A percentile compares a stretch with the other conserved stretches of the same genome.
These are phyloP conservation scores for Coelopa frigida DNA, from an alignment of 1,140 invertebrate species.

Conservation along the genomic window DNA sequence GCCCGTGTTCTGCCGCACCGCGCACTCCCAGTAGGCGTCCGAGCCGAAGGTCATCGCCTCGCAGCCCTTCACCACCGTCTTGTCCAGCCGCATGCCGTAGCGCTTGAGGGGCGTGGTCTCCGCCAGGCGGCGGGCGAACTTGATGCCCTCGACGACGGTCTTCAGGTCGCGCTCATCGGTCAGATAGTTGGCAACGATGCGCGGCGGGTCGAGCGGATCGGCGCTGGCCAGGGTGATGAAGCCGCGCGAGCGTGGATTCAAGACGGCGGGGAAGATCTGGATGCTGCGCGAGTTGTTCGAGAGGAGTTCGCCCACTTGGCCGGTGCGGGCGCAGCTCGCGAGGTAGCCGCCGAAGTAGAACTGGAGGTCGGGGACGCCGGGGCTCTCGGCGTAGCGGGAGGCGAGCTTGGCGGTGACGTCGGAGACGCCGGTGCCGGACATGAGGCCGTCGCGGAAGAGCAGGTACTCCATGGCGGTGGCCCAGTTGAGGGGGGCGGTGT, in stretches of 20 bases:
- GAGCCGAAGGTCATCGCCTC: conserved; percentile 63
- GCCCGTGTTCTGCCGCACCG: conserved; percentile 63
- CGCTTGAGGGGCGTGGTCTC: conserved; percentile 60
- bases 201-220: conserved; percentile 71
- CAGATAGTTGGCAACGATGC: conserved; percentile 81
- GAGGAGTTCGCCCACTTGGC: conserved; percentile 70
- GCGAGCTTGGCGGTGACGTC: conserved; percentile 77
- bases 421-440: conserved; percentile 76
- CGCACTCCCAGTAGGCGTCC: conserved; percentile 76
- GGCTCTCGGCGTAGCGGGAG: conserved; percentile 68
- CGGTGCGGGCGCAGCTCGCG: conserved; percentile 72
- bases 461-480: conserved; percentile 81
- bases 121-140: conserved; percentile 60
- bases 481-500: conserved; percentile 75
- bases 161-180: conserved; percentile 66
- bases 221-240: conserved; percentile 60
- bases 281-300: conserved; percentile 56
- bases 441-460: conserved; percentile 72
- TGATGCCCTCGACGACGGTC: conserved; percentile 65
- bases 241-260: conserved; percentile 76
- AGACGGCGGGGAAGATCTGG: conserved; percentile 57
- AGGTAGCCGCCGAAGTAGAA: conserved; percentile 78
- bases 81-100: conserved; percentile 65
- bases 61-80: conserved; percentile 63
- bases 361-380: conserved; percentile 78